Base-by-base conservation (phyloP, 2,797 vertebrate genomes). In the Pampus argenteus region DNA sequence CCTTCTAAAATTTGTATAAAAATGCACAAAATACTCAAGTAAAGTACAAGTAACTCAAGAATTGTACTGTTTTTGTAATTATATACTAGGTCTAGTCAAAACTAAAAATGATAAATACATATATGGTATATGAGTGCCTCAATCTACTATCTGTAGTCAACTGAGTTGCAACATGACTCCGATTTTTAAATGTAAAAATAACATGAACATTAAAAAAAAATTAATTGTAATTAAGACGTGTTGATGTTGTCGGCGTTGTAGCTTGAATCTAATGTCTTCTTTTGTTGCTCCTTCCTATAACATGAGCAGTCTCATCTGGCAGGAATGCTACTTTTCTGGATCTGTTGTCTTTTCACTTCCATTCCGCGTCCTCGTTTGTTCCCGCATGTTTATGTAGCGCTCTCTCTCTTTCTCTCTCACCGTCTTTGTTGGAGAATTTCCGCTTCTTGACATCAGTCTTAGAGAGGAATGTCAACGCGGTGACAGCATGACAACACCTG, bases 401-500 rank as follows among this genome's bases (percentile, higher is more conserved):
- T 72, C 13, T 40, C 9, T 36, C 10, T 11, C 38, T 40, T 2
- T 40, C 9, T 29, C 17, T 50, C 18, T 63, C 59, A 55, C 66
- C 44, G 42, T 20, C 50, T 82, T 64, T 80, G 51, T 48, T 13
- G 14, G 51, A 68, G 66, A 76, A 61, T 60, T 78, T 82, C 65
- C 63, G 1, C 40, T 65, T 67, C 57, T 72, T 82, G 68, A 74
- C 74, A 71, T 17, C 36, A 25, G 45, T 44, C 71, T 66, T 40
- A 23, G 20, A 55, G 11, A 38, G 45, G 69, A 79, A 76, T 75
- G 71, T 67, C 55, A 70, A 76, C 44, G 56, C 48, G 61, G 69
- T 80, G 76, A 84, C 76, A 84, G 73, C 63, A 48, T 73, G 70
- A 71, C 55, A 72, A 47, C 50, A 71, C 69, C 65, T 66, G 57